A percentile compares a stretch with the other conserved stretches of the same genome.
These are phyloP conservation scores for Argyresthia albistria DNA, from an alignment of 2,888 invertebrate genomes.

Conservation along the genomic window DNA sequence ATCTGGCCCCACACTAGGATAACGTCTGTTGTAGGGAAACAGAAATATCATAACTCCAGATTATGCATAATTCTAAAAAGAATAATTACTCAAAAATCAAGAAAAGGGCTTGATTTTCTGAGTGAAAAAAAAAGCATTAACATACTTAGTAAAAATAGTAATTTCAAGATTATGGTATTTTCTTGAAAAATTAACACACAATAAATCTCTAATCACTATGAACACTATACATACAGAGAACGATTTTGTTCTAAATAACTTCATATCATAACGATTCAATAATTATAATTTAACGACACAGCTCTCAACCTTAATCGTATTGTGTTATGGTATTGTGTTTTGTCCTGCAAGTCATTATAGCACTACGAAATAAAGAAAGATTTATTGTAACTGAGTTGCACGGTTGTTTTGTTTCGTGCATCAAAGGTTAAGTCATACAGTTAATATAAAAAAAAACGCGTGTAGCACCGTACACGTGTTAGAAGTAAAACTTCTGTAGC, in stretches of 20 bases:
- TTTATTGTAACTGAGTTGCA: too few relatives aligned
- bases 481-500: too few relatives aligned
- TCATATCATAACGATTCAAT: not conserved
- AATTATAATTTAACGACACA: not conserved
- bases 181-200: constrained; percentile 6
- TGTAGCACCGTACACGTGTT: too few relatives aligned
- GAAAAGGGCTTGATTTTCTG: not conserved
- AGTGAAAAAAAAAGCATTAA: not conserved
- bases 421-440: too few relatives aligned
- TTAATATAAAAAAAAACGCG: too few relatives aligned
- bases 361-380: too few relatives aligned
- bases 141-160: not conserved
- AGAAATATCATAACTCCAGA: not conserved
- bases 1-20: not conserved
- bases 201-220: constrained; percentile 8
- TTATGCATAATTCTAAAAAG: not conserved
- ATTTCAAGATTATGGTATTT: not conserved
- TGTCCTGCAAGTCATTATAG: too few relatives aligned
- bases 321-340: too few relatives aligned
- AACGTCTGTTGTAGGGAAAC: not conserved
- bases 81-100: not conserved
- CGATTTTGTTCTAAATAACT: constrained; percentile 6
- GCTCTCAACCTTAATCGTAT: not conserved
- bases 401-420: too few relatives aligned
- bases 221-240: constrained; percentile 12